Conservation (phyloP, 2,888 invertebrate genomes). For the Pilophorus perplexus region DNA sequence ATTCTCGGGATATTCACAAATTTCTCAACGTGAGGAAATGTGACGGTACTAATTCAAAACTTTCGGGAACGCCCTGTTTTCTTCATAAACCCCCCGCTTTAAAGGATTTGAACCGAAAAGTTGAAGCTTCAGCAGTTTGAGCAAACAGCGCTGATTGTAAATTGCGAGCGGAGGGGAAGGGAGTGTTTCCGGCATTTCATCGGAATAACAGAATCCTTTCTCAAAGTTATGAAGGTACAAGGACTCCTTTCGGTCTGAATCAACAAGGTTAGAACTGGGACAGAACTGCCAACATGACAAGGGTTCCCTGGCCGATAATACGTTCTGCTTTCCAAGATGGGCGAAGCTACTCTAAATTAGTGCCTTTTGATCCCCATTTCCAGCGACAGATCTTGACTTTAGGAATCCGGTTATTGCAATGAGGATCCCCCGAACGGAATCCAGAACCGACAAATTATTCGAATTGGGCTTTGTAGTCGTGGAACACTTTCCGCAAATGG, state of each 20-base stretch:
- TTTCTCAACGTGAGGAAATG: too few relatives aligned
- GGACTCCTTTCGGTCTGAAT: conserved; percentile 1
- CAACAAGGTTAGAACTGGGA: conserved; percentile 13
- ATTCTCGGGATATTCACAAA: too few relatives aligned
- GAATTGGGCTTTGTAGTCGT: too few relatives aligned
- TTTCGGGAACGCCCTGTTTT: too few relatives aligned
- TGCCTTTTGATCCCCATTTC: too few relatives aligned
- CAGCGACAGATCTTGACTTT: too few relatives aligned
- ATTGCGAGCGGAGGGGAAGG: too few relatives aligned
- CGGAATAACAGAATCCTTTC: conserved; percentile 16
- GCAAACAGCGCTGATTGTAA: conserved; percentile 23
- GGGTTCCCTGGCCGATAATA: conserved; percentile 16
- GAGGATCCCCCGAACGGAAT: too few relatives aligned
- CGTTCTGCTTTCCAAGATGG: not conserved
- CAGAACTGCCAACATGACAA: conserved; percentile 14
- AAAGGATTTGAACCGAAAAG: not conserved
- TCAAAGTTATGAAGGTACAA: conserved; percentile 20
- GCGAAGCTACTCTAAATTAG: not conserved
- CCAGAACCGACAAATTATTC: too few relatives aligned
- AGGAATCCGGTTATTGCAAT: too few relatives aligned
- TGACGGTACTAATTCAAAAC: too few relatives aligned
- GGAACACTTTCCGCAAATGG: too few relatives aligned
- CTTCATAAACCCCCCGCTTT: not conserved
- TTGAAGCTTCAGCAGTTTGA: not conserved
- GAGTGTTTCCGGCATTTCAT: not conserved